Evolutionary conservation across 2,113 vertebrate genomes (phyloP).

Genomic region (Psittacara wagleri): DNA sequence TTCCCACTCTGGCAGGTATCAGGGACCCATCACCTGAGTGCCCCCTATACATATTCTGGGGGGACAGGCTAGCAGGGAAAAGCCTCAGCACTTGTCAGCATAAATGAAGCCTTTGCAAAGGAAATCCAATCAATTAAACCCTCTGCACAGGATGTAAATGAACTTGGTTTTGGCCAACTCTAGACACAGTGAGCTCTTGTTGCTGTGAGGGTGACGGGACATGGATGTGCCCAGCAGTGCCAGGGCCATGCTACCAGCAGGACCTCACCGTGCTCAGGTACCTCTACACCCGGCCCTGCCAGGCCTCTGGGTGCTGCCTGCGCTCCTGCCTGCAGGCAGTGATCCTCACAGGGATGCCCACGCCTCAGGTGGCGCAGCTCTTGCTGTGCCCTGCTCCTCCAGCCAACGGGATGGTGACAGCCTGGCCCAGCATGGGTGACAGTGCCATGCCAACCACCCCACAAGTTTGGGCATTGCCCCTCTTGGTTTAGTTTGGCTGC

Average conservation of each 20-base stretch:
- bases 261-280: not conserved
- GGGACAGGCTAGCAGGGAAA: not conserved
- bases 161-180: rapidly evolving
- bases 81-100: not conserved
- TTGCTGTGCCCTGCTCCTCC: not conserved
- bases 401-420: rapidly evolving
- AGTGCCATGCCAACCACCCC: not conserved
- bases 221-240: not conserved
- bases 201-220: rapidly evolving
- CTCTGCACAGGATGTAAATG: not conserved
- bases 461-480: rapidly evolving
- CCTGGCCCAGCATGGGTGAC: not conserved
- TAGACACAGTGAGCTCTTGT: not conserved
- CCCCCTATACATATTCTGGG: not conserved
- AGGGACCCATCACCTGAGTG: not conserved
- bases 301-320: not conserved
- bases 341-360: not conserved
- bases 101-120: not conserved
- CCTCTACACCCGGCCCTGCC: not conserved
- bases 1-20: not conserved
- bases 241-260: not conserved
- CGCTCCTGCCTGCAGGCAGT: not conserved
- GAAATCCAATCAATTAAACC: not conserved
- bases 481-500: rapidly evolving
- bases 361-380: rapidly evolving